phyloP scores from a whole-genome alignment of 2,797 vertebrate species.

The Acipenser oxyrinchus region DNA sequence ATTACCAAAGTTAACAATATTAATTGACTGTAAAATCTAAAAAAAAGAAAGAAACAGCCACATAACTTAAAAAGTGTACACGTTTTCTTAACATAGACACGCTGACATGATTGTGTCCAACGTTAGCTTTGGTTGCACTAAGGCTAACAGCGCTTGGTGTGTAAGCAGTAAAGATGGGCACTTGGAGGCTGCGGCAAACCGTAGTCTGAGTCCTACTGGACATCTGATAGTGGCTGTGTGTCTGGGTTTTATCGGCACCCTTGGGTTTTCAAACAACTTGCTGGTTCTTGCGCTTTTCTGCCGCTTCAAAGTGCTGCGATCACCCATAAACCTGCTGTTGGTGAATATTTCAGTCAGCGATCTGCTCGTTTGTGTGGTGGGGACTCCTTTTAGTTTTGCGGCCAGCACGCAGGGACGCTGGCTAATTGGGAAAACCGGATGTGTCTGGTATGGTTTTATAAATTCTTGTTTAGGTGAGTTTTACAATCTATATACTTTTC shows the following conservation, averaged over 20 bases:
- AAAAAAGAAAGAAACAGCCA: background rate
- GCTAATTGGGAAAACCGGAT: conserved; percentile 65
- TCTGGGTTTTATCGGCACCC: conserved; percentile 59
- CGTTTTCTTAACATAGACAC: conserved; percentile 26
- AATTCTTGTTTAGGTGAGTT: conserved; percentile 72
- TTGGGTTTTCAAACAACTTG: conserved; percentile 64
- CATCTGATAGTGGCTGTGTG: conserved; percentile 62
- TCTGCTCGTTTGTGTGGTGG: conserved; percentile 68
- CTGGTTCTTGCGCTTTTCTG: conserved; percentile 66
- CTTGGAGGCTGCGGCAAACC: conserved; percentile 36
- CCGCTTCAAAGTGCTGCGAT: conserved; percentile 63
- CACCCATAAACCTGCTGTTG: conserved; percentile 72
- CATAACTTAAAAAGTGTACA: conserved; percentile 11
- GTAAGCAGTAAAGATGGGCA: conserved; percentile 44
- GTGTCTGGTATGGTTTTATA: conserved; percentile 73
- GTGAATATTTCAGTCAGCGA: conserved; percentile 72
- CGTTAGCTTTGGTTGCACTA: conserved; percentile 53
- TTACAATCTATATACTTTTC: background rate
- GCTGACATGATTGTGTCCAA: conserved; percentile 58
- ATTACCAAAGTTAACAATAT: conserved; percentile 14
- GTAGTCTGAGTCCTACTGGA: conserved; percentile 53
- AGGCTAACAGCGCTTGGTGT: conserved; percentile 45
- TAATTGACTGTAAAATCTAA: conserved; percentile 8
- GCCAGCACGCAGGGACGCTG: conserved; percentile 69
- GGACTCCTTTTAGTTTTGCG: conserved; percentile 74